These are phyloP conservation scores for Oncorhynchus tshawytscha DNA, from an alignment of 2,113 vertebrate species.

Conservation along the genomic window DNA sequence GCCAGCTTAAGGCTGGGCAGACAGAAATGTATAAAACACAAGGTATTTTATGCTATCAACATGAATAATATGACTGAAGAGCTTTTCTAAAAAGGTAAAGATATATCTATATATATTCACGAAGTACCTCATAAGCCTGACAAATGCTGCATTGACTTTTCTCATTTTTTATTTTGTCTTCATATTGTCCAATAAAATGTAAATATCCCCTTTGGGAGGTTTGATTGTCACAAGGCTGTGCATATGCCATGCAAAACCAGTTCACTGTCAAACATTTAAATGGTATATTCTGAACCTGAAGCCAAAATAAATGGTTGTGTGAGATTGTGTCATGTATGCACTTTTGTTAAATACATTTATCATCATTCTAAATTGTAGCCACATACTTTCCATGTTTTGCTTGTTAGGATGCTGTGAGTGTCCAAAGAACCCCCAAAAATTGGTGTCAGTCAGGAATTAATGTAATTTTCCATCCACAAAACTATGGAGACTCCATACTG, in stretches of 20 bases:
- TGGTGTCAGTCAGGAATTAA: slow-evolving; percentile 24
- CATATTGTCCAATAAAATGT: slow-evolving; percentile 60
- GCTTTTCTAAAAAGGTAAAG: slow-evolving; percentile 75
- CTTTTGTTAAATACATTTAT: slow-evolving; percentile 18
- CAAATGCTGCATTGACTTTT: slow-evolving; percentile 96
- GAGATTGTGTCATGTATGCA: slow-evolving; percentile 49
- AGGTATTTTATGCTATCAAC: slow-evolving; percentile 80
- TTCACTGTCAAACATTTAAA: slow-evolving; percentile 10
- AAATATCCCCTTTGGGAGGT: slow-evolving; percentile 56
- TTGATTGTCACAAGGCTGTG: slow-evolving; percentile 63
- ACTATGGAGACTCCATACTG: slow-evolving; percentile 8
- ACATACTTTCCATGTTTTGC: background rate
- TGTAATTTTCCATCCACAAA: background rate
- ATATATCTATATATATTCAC: slow-evolving; percentile 74
- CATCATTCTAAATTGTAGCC: slow-evolving; percentile 23
- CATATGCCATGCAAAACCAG: slow-evolving; percentile 31
- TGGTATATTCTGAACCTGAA: slow-evolving; percentile 19
- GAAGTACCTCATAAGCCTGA: slow-evolving; percentile 99
- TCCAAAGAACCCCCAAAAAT: slow-evolving; percentile 39
- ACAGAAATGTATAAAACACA: slow-evolving; percentile 62
- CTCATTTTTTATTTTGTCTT: slow-evolving; percentile 73
- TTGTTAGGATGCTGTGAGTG: background rate
- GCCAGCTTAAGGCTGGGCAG: slow-evolving; percentile 50
- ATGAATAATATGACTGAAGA: slow-evolving; percentile 82
- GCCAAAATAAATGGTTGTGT: slow-evolving; percentile 27